Base-by-base conservation (phyloP, 2,113 vertebrate genomes). In the Syngnathoides biaculeatus region DNA sequence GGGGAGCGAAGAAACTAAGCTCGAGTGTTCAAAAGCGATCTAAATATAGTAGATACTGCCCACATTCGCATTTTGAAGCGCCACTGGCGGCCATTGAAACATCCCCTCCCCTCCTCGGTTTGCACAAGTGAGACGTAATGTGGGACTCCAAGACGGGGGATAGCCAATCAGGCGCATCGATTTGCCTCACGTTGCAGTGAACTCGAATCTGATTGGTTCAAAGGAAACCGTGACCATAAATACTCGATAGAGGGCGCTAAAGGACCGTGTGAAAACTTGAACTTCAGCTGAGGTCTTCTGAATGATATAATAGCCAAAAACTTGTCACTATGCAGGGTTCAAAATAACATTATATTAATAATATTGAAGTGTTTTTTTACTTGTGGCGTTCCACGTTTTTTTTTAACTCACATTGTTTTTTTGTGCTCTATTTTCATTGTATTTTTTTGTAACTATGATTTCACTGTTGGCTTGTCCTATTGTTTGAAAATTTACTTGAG, bases 71-170 rank as follows among this genome's bases (percentile, higher is more conserved):
- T 80, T 78, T 71, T 72, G 69, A 71, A 82, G 78, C 75, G 81
- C 70, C 63, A 69, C 70, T 85, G 89, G 66, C 90, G 86, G 86
- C 90, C 91, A 92, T 91, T 90, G 89, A 88, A 84, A 84, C 82
- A 74, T 80, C 88, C 87, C 89, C 90, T 90, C 89, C 91, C 55
- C 90, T 89, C 87, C 79, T 80, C 81, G 78, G 55, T 78, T 30
- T 57, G 55, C 71, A 75, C 78, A 68, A 80, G 24, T 67, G 53
- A 57, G 38, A 56, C 55, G 72, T 69, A 85, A 75, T 69, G 65
- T 52, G 73, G 27, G 14, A 26, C 66, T 12, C 64, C 68, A 19
- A 67, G 53, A 50, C 11, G 3, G 0, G 13, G 43, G 48, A 0
- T 1, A 50, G 38, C 90, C 89, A 91, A 90, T 87, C 79, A 83